Conservation (phyloP, 2,888 invertebrate species). For the Drosophila mayaguana region DNA sequence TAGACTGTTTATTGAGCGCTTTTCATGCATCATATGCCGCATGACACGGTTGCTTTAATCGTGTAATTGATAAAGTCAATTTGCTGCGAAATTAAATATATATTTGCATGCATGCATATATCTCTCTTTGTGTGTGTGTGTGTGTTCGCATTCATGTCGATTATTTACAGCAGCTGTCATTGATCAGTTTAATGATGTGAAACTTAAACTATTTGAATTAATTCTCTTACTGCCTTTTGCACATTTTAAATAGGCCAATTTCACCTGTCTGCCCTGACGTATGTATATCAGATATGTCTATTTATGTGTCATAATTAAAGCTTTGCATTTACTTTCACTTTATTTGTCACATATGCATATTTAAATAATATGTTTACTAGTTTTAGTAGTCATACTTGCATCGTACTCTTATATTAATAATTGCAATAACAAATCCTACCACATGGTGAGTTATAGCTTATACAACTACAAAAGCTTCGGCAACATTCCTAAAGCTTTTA, state of each 20-base stretch:
- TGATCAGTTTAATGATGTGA: slow-evolving; percentile 51
- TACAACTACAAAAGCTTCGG: neutral
- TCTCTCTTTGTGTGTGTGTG: neutral
- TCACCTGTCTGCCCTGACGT: neutral
- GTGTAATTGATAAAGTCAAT: slow-evolving; percentile 54
- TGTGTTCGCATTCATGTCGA: neutral
- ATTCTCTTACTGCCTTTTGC: slow-evolving; percentile 19
- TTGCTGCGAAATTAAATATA: slow-evolving; percentile 53
- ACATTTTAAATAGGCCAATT: slow-evolving; percentile 5
- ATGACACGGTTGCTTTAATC: slow-evolving; percentile 39
- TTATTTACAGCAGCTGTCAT: slow-evolving; percentile 18
- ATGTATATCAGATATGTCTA: neutral
- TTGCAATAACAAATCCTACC: neutral
- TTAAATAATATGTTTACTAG: neutral
- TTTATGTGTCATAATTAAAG: too few species aligned
- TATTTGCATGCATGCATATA: neutral
- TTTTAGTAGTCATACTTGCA: neutral
- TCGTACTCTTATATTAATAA: neutral
- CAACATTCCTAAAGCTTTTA: neutral
- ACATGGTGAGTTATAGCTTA: neutral
- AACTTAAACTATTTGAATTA: slow-evolving; percentile 48
- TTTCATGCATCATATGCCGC: slow-evolving; percentile 20
- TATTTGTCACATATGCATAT: too few species aligned
- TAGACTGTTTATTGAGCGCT: slow-evolving; percentile 8
- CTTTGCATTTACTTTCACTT: too few species aligned